Base-by-base conservation (phyloP, 2,888 invertebrate genomes). In the Toxonevra muliebris region DNA sequence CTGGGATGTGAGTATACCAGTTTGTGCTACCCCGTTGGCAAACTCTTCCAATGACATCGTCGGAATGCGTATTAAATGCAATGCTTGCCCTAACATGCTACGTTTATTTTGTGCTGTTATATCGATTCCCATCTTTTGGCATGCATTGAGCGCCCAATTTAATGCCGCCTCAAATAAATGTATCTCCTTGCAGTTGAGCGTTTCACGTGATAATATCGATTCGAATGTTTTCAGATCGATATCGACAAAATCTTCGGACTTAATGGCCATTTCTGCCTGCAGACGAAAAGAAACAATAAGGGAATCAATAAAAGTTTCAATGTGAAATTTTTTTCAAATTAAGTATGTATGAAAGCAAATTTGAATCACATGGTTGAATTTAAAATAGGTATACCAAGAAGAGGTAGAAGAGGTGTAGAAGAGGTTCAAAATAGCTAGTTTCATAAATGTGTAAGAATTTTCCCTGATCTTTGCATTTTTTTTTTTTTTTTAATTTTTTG, bases 201-300 rank as follows among this genome's bases (percentile, higher is more conserved):
- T 97, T 86, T 98, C 97, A 74, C 97, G 89, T 64, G 92, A 92
- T 76, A 98, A 88, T 76, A 97, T 95, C 69, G 94, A 94, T 85
- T 95, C 94, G 77, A 97, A 88, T 40, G 97, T 97, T 75, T 94
- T 93, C 78, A 93, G 91, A 86, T 97, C 97, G 81, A 98, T 96
- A 84, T 98, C 97, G 74, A 94, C 93, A 87, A 98, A 97, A 76
- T 97, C 97, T 81, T 97, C 97, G 0, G 97, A 96, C 76, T 92
- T 92, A 77, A 98, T 89, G 68, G 97, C 97, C 92, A 97, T 95
- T 87, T 97, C 96, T 81, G 97, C 97, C 93, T 85, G 76, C 15
- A 3, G 58, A 19, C 5, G 63, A 59, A 66, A 42, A 20, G 19
- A 19, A 12, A 7, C 10, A 5, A 7, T 15, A 11, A 12, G 41